phyloP scores from a whole-genome alignment of 2,888 invertebrate species.

The Lumbricus terrestris region DNA sequence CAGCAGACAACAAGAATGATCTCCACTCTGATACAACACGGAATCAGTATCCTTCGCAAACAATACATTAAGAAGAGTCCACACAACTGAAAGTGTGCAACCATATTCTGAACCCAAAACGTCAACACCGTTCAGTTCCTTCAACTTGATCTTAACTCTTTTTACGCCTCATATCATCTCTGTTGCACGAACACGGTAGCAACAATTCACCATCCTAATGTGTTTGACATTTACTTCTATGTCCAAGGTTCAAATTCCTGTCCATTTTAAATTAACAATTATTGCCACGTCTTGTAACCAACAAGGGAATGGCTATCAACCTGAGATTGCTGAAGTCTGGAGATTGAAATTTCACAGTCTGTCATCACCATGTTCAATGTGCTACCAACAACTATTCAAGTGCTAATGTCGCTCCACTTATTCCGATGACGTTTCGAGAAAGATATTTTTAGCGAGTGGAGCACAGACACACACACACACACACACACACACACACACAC shows the following conservation, averaged over 20 bases:
- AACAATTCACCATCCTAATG: neutral
- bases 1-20: too few relatives aligned
- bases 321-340: neutral
- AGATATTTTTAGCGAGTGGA: too few relatives aligned
- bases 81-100: neutral
- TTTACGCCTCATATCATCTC: neutral
- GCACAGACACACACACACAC: too few relatives aligned
- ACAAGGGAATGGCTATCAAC: neutral
- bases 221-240: neutral
- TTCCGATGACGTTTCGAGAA: too few relatives aligned
- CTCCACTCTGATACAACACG: neutral
- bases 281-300: neutral
- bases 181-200: neutral
- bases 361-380: too few relatives aligned
- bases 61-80: neutral
- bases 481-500: too few relatives aligned
- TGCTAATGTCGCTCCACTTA: too few relatives aligned
- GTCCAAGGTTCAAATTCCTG: neutral
- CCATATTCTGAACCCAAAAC: neutral
- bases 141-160: neutral
- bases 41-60: neutral
- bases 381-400: too few relatives aligned
- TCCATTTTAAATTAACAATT: neutral
- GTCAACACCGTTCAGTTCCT: too few relatives aligned
- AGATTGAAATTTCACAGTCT: too few relatives aligned